Base-by-base conservation (phyloP, 2,888 invertebrate genomes). In the Ormyrus rosae region DNA sequence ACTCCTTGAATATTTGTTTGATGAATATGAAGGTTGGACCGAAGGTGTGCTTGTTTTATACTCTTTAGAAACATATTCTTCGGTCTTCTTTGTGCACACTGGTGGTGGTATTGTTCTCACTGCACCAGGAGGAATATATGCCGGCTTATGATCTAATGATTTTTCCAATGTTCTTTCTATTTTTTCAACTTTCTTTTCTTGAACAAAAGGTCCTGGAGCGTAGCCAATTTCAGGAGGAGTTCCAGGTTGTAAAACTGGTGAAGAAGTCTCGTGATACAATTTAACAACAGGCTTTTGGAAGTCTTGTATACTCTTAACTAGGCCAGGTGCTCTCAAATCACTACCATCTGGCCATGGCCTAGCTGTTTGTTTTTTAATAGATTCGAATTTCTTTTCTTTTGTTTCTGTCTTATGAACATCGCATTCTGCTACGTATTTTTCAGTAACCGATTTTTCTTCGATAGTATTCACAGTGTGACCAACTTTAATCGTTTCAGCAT, bases 191-290 rank as follows among this genome's bases (percentile, higher is more conserved):
- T 93, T 92, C 2, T 93, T 93, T 78, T 91, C 92, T n/a, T 92
- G 91, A 56, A 89, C 86, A 46, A 89, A 85, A 0, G 92, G 92
- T 8, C 93, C 92, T 50, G 93, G 92, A 0, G 93, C 93, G 88
- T 92, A 95, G 61, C 92, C 94, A 8, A 95, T 94, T 90, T 94
- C 94, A 13, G 95, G 94, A 5, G 94, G 94, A 13, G 83, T 75
- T 5, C 94, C 95, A 0, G 94, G 95, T 86, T 94, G 92, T n/a
- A 95, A 81, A n/a, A 77, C 58, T 13, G 84, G 78, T 13, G 81
- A 79, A 6, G 69, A 5, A 9, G 90, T 90, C 19, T 77, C 70
- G 64, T 87, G 86, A n/a, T 87, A 87, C 46, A 85, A 80, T 69
- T 87, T 85, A 0, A 85, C 85, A 19, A 67, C 55, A 34, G 85